phyloP scores from a whole-genome alignment of 2,113 vertebrate genomes.

The Stegostoma tigrinum region DNA sequence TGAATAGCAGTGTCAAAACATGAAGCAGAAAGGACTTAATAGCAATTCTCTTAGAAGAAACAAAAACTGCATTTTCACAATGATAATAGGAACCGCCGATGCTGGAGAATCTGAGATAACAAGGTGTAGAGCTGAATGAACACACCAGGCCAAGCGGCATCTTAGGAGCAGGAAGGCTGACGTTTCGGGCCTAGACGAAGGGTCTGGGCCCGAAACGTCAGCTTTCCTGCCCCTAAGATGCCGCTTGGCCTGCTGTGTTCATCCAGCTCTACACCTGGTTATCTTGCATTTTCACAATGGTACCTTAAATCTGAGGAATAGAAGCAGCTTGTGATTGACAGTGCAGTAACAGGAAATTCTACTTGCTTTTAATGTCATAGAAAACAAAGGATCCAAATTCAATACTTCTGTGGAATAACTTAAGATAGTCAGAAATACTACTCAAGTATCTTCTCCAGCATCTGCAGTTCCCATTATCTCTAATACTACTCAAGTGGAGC shows the following conservation, averaged over 20 bases:
- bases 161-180: too few relatives aligned
- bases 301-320: background rate
- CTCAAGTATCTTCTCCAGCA: too few relatives aligned
- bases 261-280: too few relatives aligned
- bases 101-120: too few relatives aligned
- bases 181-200: too few relatives aligned
- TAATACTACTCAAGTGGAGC: background rate
- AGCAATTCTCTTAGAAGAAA: background rate
- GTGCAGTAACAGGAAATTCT: background rate
- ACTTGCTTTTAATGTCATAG: background rate
- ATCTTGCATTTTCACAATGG: background rate
- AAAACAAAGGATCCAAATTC: background rate
- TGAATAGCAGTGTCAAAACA: background rate
- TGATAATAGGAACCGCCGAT: too few relatives aligned
- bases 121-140: too few relatives aligned
- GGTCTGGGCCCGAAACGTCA: too few relatives aligned
- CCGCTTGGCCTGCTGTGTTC: too few relatives aligned
- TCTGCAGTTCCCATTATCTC: too few relatives aligned
- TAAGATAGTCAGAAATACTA: background rate
- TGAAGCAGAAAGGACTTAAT: background rate
- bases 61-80: background rate
- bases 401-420: background rate
- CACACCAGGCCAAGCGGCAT: too few relatives aligned
- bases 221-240: too few relatives aligned
- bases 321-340: background rate